Evolutionary conservation across 92 coral and sea anemone species (phyloP), one percentile per base, ranked within the genome.

Genomic region (Isaurus tuberculatus): DNA sequence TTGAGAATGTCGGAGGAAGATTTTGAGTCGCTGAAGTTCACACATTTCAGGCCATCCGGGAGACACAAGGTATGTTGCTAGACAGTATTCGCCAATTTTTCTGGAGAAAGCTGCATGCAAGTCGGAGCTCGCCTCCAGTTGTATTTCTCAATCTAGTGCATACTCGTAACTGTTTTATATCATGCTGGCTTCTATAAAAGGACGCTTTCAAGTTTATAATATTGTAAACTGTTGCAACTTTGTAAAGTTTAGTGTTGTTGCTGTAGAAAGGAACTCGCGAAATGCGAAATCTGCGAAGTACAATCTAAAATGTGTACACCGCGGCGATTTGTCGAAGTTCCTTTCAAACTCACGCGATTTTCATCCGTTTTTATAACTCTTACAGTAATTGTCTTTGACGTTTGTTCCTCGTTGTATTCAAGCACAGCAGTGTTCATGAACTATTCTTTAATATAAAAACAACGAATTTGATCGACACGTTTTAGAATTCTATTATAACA

Each of bases 21-120:
- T 79, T 94, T 90, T 64, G 82, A 87, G 34, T 82, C 90, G 46
- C 86, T 94, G 87, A 84, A 75, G 34, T 94, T 94, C 83, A 77
- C 79, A 16, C 27, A 30, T 33, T 79, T 88, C 58, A 83, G 69
- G 57, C 44, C 82, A 31, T 49, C 43, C 32, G 70, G 60, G 44
- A 31, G 73, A 28, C 9, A 48, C 73, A 58, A 20, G 70, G 27
- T 77, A 77, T 14, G 51, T 25, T 58, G 20, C 8, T 34, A 34
- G n/a, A 16, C 60, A 33, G 19, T 49, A n/a, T 75, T 32, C 27
- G 10, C 8, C 55, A 5, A 30, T 55, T 74, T 17, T 48, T 29
- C 13, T 23, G 0, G 11, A 63, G 29, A 2, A 22, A 36, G 3
- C 34, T 67, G 15, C 1, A 16, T 40, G 3, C 74, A 16, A 23